Evolutionary conservation across 2,797 vertebrate genomes (phyloP).

Genomic region (Catamblyrhynchus diadema): DNA sequence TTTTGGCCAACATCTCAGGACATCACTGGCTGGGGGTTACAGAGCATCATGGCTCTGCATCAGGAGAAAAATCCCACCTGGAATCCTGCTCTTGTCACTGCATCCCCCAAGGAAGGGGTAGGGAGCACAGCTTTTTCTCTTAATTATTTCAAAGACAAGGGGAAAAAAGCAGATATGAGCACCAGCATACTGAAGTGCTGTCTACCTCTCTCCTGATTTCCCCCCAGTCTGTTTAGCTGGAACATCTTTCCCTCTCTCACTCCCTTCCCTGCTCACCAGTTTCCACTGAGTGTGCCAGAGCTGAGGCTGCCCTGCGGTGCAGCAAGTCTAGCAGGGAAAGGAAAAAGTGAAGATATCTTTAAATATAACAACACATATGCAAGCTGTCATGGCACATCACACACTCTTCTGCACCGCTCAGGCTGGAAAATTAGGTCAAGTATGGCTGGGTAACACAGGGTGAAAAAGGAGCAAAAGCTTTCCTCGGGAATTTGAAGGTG

Average conservation of each 20-base stretch:
- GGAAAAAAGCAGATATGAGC: not conserved
- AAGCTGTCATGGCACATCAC: conserved; percentile 3
- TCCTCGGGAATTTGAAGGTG: not conserved
- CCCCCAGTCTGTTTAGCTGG: rapidly evolving
- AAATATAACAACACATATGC: not conserved
- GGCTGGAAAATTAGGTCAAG: conserved; percentile 3
- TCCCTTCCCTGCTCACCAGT: not conserved
- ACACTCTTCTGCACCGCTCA: not conserved
- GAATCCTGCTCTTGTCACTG: not conserved
- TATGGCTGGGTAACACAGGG: not conserved
- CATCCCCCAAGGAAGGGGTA: not conserved
- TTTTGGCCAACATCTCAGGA: not conserved
- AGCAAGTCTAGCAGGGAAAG: not conserved
- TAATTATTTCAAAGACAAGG: not conserved
- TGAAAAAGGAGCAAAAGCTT: not conserved
- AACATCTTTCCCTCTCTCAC: not conserved
- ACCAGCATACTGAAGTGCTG: not conserved
- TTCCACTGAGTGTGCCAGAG: not conserved
- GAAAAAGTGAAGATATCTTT: not conserved
- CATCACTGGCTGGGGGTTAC: not conserved
- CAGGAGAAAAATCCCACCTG: not conserved
- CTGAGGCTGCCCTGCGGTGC: not conserved
- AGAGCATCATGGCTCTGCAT: rapidly evolving
- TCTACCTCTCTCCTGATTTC: not conserved
- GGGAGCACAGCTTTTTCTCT: not conserved